Conservation (phyloP, 2,888 invertebrate genomes). For the Drosophila monieri region DNA sequence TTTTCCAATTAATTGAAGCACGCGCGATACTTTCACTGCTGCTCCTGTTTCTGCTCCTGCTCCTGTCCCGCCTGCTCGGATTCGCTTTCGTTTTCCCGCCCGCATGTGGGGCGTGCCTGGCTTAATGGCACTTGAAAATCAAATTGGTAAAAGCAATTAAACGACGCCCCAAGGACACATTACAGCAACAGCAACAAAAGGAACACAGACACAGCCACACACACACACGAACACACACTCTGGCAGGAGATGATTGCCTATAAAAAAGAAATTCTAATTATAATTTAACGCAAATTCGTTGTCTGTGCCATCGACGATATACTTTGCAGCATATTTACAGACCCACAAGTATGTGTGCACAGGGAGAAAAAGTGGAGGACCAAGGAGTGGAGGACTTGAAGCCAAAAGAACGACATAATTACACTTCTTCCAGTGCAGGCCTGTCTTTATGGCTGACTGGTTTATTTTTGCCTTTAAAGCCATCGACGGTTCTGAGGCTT, state of each 20-base stretch:
- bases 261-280: slow-evolving; percentile 81
- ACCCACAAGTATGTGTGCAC: slow-evolving; percentile 12
- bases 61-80: neutral
- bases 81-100: slow-evolving; percentile 69
- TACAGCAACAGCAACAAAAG: slow-evolving; percentile 64
- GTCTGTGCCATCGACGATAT: slow-evolving; percentile 55
- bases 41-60: neutral
- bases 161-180: slow-evolving; percentile 84
- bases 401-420: neutral
- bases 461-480: slow-evolving; percentile 64
- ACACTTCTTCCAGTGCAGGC: slow-evolving; percentile 8
- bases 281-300: slow-evolving; percentile 78
- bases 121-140: slow-evolving; percentile 83
- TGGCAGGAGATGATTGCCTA: slow-evolving; percentile 69
- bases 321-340: slow-evolving; percentile 30
- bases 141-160: slow-evolving; percentile 84
- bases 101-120: slow-evolving; percentile 67
- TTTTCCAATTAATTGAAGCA: slow-evolving; percentile 81
- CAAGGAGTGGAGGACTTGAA: neutral
- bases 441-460: slow-evolving; percentile 57
- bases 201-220: slow-evolving; percentile 29
- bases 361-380: neutral
- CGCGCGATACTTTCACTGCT: slow-evolving; percentile 76
- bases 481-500: slow-evolving; percentile 37
- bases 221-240: slow-evolving; percentile 28